Conservation (phyloP, 2,888 invertebrate genomes). For the Lasioglossum oenotherae region DNA sequence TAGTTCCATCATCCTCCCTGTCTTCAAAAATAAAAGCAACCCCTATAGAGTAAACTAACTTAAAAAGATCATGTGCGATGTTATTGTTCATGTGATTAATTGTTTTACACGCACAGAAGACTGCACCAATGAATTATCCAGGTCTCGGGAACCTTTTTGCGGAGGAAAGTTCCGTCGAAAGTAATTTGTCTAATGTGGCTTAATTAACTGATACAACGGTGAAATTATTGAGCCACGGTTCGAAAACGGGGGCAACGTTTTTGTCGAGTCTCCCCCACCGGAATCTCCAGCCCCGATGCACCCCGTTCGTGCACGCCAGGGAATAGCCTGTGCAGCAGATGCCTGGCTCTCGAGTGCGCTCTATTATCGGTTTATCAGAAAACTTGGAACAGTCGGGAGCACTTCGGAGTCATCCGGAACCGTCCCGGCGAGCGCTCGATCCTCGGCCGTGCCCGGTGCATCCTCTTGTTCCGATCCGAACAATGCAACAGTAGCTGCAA, state of each 20-base stretch:
- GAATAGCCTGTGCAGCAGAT: neutral
- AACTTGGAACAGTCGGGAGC: conserved; percentile 11
- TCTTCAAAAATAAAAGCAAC: neutral
- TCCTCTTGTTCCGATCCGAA: conserved; percentile 8
- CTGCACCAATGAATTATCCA: neutral
- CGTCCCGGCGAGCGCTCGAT: neutral
- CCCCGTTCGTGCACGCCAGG: neutral
- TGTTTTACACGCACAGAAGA: neutral
- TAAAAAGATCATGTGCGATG: neutral
- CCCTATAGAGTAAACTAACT: neutral
- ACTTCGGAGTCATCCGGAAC: neutral
- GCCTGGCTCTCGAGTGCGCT: neutral
- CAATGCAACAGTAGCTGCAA: conserved; percentile 6
- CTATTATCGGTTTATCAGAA: conserved; percentile 16
- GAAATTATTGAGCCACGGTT: neutral
- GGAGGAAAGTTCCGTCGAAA: neutral
- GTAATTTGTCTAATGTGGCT: neutral
- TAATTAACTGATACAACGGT: conserved; percentile 2
- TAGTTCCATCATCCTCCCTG: too few species aligned
- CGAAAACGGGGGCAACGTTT: conserved; percentile 7
- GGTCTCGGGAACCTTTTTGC: neutral
- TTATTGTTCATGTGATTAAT: neutral
- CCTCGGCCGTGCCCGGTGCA: neutral
- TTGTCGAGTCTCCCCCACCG: neutral
- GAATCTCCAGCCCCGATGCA: neutral